Conservation (phyloP, 37 sponge, comb jelly and placozoan species). For the Halisarca cf. caerulea region DNA sequence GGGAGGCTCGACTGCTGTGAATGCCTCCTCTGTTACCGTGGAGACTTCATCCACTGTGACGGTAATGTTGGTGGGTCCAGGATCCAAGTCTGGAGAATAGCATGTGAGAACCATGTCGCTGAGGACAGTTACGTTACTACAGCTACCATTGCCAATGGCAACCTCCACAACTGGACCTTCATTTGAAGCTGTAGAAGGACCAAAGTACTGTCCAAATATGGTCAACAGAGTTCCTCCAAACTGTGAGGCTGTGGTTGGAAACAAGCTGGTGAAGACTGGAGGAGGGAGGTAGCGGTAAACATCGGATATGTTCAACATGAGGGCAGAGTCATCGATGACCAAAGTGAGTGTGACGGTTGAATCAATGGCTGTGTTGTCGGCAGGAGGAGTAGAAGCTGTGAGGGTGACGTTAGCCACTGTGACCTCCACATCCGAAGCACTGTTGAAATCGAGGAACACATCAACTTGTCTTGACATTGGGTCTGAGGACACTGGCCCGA, state of each 20-base stretch:
- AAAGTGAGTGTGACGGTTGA: constrained; percentile 56
- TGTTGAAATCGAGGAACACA: constrained; percentile 47
- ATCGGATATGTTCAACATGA: constrained; percentile 56
- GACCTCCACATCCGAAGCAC: constrained; percentile 56
- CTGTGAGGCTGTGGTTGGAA: constrained; percentile 62
- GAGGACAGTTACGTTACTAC: constrained; percentile 69
- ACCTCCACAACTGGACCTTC: constrained; percentile 78
- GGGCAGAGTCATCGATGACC: constrained; percentile 79
- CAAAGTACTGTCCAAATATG: constrained; percentile 80
- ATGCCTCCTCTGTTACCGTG: constrained; percentile 15
- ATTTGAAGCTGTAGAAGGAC: constrained; percentile 69
- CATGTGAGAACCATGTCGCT: constrained; percentile 68
- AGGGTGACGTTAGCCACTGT: constrained; percentile 44
- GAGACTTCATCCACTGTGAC: constrained; percentile 80
- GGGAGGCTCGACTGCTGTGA: constrained; percentile 61
- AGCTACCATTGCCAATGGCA: constrained; percentile 51
- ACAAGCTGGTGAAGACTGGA: constrained; percentile 66
- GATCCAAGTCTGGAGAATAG: constrained; percentile 49
- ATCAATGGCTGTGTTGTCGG: not conserved
- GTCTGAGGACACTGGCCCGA: constrained; percentile 62
- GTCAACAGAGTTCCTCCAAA: constrained; percentile 74
- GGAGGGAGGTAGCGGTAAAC: constrained; percentile 84
- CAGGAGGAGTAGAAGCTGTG: constrained; percentile 56
- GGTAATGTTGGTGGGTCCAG: constrained; percentile 48
- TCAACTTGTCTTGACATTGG: constrained; percentile 70